phyloP scores from a whole-genome alignment of 2,113 vertebrate genomes.

The Pipa parva region DNA sequence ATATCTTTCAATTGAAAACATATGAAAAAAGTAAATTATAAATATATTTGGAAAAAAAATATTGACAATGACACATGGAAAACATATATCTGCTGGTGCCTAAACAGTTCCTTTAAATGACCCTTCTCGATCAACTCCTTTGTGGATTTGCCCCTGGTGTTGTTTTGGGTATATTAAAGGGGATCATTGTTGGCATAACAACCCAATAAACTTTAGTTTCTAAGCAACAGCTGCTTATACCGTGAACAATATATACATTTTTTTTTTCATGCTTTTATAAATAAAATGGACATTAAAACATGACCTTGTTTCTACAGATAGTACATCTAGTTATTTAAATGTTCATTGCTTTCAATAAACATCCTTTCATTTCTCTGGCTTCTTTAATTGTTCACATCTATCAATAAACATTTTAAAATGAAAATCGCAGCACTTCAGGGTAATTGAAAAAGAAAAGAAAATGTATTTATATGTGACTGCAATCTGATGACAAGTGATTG shows the following conservation, averaged over 20 bases:
- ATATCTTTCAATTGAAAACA: background rate
- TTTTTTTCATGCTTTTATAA: background rate
- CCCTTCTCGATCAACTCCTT: background rate
- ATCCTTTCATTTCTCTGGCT: background rate
- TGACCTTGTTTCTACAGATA: background rate
- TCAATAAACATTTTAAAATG: constrained; percentile 1
- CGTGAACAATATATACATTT: constrained; percentile 2
- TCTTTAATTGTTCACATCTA: background rate
- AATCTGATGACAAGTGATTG: background rate
- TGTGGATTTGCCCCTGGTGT: background rate
- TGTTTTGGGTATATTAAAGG: background rate
- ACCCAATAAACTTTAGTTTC: constrained; percentile 2
- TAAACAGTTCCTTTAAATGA: background rate
- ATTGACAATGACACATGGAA: no score
- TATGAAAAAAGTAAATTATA: background rate
- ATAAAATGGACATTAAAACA: constrained; percentile 1
- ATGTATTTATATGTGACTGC: background rate
- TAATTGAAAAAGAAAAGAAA: background rate
- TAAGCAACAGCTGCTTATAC: constrained; percentile 15
- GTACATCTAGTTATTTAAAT: background rate
- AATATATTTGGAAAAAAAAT: no score
- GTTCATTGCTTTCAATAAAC: constrained; percentile 1
- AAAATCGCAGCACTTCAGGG: background rate
- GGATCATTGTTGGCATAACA: constrained; percentile 19
- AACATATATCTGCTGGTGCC: no score